Percentiles rank a stretch among this genome's conserved stretches.
Conservation (phyloP, 1,140 invertebrate species). For the Triops cancriformis region DNA sequence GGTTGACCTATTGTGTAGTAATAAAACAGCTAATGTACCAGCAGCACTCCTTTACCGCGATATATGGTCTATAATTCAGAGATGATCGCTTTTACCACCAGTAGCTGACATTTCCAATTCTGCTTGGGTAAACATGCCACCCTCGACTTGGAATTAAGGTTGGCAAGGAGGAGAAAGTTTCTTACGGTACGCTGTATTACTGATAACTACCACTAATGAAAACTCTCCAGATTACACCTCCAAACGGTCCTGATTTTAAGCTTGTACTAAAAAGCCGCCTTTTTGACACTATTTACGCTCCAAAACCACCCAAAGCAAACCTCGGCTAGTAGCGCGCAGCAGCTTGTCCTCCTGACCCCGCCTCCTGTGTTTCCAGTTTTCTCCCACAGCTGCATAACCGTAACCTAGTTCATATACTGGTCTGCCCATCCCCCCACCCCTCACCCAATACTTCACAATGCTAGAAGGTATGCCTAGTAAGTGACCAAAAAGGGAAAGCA, state of each 20-base stretch:
- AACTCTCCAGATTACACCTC: neutral
- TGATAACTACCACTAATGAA: neutral
- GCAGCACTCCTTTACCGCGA: neutral
- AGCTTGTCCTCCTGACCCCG: neutral
- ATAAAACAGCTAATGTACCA: neutral
- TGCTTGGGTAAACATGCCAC: neutral
- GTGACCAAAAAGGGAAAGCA: neutral
- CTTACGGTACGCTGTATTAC: neutral
- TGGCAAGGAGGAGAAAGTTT: neutral
- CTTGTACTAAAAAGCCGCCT: neutral
- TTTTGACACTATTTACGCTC: neutral
- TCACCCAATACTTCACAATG: neutral
- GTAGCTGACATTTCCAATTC: neutral
- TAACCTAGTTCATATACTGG: neutral
- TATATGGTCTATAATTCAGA: neutral
- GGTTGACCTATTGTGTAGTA: neutral
- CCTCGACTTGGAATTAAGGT: neutral
- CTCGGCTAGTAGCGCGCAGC: neutral
- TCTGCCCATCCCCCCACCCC: neutral
- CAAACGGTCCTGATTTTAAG: neutral
- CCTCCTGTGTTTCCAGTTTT: neutral
- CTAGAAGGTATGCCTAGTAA: neutral
- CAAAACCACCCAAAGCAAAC: neutral
- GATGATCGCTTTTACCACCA: neutral
- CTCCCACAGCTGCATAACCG: neutral